These are phyloP conservation scores for Melopsittacus undulatus DNA, from an alignment of 2,797 vertebrate species.

Conservation along the genomic window DNA sequence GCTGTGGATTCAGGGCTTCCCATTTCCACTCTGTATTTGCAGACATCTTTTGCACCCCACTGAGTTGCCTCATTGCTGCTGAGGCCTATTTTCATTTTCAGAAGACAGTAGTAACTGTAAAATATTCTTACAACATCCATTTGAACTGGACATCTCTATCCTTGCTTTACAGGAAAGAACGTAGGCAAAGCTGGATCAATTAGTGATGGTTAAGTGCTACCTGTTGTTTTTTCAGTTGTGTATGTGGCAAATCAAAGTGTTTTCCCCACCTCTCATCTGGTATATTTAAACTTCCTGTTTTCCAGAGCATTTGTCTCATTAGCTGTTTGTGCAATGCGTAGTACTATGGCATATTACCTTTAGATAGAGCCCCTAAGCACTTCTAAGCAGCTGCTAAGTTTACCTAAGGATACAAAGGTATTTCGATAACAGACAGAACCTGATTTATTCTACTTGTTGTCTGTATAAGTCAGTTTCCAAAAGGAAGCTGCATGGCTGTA, in stretches of 20 bases:
- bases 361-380: background rate
- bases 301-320: background rate
- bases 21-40: background rate
- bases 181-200: background rate
- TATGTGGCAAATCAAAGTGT: background rate
- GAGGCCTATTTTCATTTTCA: background rate
- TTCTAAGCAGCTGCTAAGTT: slow-evolving; percentile 7
- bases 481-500: background rate
- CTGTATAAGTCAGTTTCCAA: background rate
- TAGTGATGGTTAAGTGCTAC: background rate
- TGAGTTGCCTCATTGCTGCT: background rate
- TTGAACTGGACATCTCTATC: background rate
- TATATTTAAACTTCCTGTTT: background rate
- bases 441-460: background rate
- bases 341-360: background rate
- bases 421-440: background rate
- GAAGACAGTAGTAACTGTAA: background rate
- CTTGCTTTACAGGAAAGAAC: background rate
- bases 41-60: background rate
- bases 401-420: background rate
- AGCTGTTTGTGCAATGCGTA: background rate
- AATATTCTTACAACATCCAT: background rate
- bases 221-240: background rate
- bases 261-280: background rate
- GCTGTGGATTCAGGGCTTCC: background rate